Evolutionary conservation across 2,113 vertebrate species (phyloP), one percentile per base, ranked within the genome.

Genomic region (Centrocercus urophasianus): DNA sequence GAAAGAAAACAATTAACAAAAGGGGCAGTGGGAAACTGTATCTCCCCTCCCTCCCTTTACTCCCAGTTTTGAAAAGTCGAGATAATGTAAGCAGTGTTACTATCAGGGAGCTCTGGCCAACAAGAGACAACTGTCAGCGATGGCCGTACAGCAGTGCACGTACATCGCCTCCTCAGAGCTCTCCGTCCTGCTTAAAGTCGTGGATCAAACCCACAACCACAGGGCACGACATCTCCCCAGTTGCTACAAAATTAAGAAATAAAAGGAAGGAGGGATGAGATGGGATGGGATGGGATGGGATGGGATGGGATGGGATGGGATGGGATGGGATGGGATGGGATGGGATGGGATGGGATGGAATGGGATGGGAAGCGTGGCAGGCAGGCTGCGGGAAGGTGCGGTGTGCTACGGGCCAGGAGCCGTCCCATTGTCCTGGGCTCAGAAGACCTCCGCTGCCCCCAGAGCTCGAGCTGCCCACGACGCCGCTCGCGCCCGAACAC

Each of bases 341-440:
- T 38, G 38, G 10, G 9, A 38, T 38, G 38, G 9, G 38, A 38
- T 38, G 38, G 38, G 38, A 38, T 38, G 38, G 38, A 9, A 38
- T 38, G 38, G 38, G 38, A 38, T 38, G 38, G 38, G 38, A 38
- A 89, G 80, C 54, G 14, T 10, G 70, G 8, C 47, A 83, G 65
- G 83, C 93, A 84, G 94, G 82, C 95, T 92, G 76, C 89, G 52
- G 82, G 84, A 97, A 97, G 97, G 97, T 98, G 97, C 96, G 87
- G 28, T 96, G 86, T 70, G 89, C 97, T 97, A 98, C 96, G 97
- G 96, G 97, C 98, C 97, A 97, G 98, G 98, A 98, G 98, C 98
- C 97, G 98, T 98, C 98, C 97, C 98, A 98, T 98, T 98, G 98
- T 98, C 98, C 98, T 98, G 98, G 98, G 98, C 98, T 98, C 98